phyloP scores from a whole-genome alignment of 35 echinoderm and acorn worm species.

The Ptychodera flava region DNA sequence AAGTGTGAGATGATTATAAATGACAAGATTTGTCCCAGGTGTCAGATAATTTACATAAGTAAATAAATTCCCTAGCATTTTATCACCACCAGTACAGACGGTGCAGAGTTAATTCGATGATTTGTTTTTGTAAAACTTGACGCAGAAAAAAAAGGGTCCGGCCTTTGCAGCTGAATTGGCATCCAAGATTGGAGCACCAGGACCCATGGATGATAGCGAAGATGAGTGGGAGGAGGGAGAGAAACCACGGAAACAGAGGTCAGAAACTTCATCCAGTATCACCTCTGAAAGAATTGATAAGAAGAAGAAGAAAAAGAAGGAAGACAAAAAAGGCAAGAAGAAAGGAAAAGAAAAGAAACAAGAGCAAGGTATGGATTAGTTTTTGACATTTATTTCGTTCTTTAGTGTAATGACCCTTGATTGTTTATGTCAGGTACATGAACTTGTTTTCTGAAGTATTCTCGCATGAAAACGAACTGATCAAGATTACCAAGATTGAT shows the following conservation, averaged over 20 bases:
- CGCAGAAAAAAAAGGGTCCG: conserved; percentile 3
- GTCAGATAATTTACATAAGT: no score
- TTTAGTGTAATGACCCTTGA: background rate
- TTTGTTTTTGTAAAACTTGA: no score
- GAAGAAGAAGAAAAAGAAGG: conserved; percentile 59
- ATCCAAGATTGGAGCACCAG: conserved; percentile 29
- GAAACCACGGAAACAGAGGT: conserved; percentile 4
- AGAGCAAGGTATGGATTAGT: conserved; percentile 37
- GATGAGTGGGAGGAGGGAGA: conserved; percentile 16
- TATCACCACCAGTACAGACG: no score
- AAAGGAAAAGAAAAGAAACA: conserved; percentile 33
- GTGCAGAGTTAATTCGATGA: no score
- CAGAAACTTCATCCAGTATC: background rate
- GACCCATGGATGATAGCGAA: conserved; percentile 7
- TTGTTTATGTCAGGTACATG: background rate
- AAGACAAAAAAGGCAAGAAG: conserved; percentile 54
- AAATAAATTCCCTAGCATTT: no score
- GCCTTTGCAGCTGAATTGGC: conserved; percentile 46
- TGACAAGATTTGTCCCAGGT: no score
- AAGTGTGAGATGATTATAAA: no score
- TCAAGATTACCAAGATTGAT: no score
- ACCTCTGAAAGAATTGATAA: conserved; percentile 34
- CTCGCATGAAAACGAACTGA: no score
- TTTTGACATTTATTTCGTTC: conserved; percentile 14
- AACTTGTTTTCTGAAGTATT: background rate